phyloP scores from a whole-genome alignment of 2,113 vertebrate genomes.

The Lethenteron reissneri region DNA sequence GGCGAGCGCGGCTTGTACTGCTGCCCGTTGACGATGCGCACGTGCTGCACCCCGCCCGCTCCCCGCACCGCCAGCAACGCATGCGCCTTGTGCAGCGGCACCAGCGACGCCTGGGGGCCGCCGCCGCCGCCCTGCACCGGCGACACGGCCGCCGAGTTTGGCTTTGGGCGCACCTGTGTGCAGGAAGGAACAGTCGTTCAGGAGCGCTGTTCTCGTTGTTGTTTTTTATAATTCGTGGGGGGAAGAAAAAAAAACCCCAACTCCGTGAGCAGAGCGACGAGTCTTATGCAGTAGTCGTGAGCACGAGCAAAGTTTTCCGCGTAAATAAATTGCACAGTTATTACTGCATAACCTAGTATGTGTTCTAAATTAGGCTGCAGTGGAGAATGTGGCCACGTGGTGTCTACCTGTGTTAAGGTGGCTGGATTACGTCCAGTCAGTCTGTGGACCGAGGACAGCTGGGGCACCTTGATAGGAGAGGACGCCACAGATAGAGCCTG shows the following conservation, averaged over 20 bases:
- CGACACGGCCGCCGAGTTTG: neutral
- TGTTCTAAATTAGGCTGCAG: too few species aligned
- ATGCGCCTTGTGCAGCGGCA: neutral
- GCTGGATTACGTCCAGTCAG: neutral
- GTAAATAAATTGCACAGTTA: too few species aligned
- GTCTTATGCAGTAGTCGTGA: too few species aligned
- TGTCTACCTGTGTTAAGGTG: neutral
- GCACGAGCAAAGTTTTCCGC: too few species aligned
- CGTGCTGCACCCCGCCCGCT: too few species aligned
- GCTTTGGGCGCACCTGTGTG: neutral
- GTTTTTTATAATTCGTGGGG: too few species aligned
- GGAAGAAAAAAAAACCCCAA: too few species aligned
- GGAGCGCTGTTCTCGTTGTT: too few species aligned
- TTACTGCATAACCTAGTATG: too few species aligned
- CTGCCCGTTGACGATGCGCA: conserved; percentile 1
- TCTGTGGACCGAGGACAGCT: conserved; percentile 1
- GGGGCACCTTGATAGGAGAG: conserved; percentile 3
- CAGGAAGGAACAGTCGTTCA: neutral
- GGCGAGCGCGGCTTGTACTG: neutral
- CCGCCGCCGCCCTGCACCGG: conserved; percentile 3
- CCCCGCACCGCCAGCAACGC: neutral
- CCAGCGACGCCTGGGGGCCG: neutral
- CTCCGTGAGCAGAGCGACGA: too few species aligned
- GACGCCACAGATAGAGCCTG: neutral
- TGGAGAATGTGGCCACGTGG: too few species aligned